phyloP scores from a whole-genome alignment of 2,888 invertebrate genomes.

The Phortica okadai region DNA sequence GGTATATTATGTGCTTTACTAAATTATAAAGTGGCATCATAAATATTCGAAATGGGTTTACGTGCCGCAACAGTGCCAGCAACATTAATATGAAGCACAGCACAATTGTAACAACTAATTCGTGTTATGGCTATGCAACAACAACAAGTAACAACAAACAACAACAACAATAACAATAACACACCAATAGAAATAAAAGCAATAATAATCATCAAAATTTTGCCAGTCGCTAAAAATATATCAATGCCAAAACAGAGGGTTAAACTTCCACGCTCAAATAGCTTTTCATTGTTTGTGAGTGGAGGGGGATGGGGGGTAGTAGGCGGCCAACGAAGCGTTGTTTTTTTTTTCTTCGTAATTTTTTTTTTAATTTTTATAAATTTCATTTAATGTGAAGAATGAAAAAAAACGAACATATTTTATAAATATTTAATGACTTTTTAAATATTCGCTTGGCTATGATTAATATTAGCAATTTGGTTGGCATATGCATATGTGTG shows the following conservation, averaged over 20 bases:
- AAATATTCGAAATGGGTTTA: slow-evolving; percentile 56
- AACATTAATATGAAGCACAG: slow-evolving; percentile 9
- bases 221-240: neutral
- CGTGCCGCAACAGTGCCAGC: slow-evolving; percentile 45
- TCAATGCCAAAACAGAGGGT: slow-evolving; percentile 15
- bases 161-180: slow-evolving; percentile 24
- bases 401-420: no score
- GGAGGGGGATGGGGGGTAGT: no score
- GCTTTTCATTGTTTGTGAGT: no score
- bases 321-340: no score
- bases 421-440: neutral
- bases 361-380: no score
- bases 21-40: slow-evolving; percentile 41
- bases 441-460: neutral
- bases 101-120: slow-evolving; percentile 14
- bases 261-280: neutral
- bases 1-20: slow-evolving; percentile 23
- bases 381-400: no score
- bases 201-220: neutral
- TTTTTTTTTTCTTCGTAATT: no score
- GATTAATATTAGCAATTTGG: neutral
- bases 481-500: neutral
- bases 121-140: slow-evolving; percentile 11
- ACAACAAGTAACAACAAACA: slow-evolving; percentile 17
- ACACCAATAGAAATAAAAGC: slow-evolving; percentile 1